Conservation (phyloP, 1,140 invertebrate genomes). For the Oncopodura yosiiana region DNA sequence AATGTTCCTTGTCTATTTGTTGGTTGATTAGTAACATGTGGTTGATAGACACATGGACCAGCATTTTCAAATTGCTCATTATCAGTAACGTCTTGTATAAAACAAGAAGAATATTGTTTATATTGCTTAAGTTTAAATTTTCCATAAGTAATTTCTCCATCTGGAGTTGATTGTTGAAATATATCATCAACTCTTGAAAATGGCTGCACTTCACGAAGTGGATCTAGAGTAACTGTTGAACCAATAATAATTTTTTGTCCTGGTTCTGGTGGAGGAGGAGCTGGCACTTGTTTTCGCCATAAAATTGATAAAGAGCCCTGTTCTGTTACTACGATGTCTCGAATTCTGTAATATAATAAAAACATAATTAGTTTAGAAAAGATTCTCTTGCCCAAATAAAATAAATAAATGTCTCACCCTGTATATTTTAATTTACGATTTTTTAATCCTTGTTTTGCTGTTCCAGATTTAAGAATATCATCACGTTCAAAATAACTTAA, state of each 20-base stretch:
- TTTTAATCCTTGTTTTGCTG: too few species aligned
- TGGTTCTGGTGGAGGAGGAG: neutral
- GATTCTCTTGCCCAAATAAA: too few species aligned
- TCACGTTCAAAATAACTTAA: too few species aligned
- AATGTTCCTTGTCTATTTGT: neutral
- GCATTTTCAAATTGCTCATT: too few species aligned
- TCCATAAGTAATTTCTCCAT: slow-evolving; percentile 30
- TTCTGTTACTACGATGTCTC: slow-evolving; percentile 9
- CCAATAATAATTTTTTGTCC: slow-evolving; percentile 16
- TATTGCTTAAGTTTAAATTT: neutral
- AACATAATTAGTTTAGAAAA: too few species aligned
- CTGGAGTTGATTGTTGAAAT: slow-evolving; percentile 21
- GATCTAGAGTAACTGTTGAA: slow-evolving; percentile 3
- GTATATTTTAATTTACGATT: too few species aligned
- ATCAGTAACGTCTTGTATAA: too few species aligned
- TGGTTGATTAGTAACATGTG: too few species aligned
- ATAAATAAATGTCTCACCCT: too few species aligned
- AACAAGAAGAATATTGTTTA: too few species aligned
- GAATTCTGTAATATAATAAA: neutral
- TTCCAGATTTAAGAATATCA: too few species aligned
- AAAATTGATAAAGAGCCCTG: slow-evolving; percentile 1
- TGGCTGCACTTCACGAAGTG: slow-evolving; percentile 11
- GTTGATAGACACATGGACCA: too few species aligned
- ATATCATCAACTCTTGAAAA: slow-evolving; percentile 6
- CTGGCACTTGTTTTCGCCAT: neutral